Evolutionary conservation across 92 coral and sea anemone species (phyloP), one percentile per base, ranked within the genome.

Genomic region (Metridium senile): DNA sequence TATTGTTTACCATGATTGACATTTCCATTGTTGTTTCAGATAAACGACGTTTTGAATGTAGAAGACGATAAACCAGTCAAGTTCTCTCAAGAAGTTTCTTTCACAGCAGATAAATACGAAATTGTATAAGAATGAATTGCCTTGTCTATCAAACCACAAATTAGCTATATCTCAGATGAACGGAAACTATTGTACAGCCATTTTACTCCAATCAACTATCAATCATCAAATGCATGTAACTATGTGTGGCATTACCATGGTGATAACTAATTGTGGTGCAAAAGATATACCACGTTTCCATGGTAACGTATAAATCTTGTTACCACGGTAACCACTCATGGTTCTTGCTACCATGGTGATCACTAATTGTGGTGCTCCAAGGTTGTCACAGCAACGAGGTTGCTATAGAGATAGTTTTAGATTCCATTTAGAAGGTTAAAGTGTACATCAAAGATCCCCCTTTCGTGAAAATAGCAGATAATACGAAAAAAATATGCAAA

Each of bases 21-120:
- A 4, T 6, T 39, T 39, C 13, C 13, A 39, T 39, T n/a, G 13
- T 39, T 39, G 8, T 39, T 39, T 39, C 77, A 95, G 99, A 68
- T 95, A 27, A 73, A 87, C 29, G 97, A 89, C 22, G 86, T 95
- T 58, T 72, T 76, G 47, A 81, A 85, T 54, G 93, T 88, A 13
- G 97, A 95, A 67, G 97, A 84, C 57, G 90, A 85, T 49, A 90
- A 93, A 61, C 97, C 97, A 1, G 93, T 95, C 82, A 95, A 93
- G 74, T 91, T 82, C 73, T 89, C 99, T 25, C 92, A 93, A 78
- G 99, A 95, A 85, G 88, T 95, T 74, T 73, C 90, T 56, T 93
- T 95, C 82, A 89, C 96, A 46, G 99, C 93, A 45, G 99, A 95
- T 28, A 95, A 95, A 93, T 95, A 95, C 78, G 99, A 92, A 84